These are phyloP conservation scores for Homalodisca vitripennis DNA, from an alignment of 1,140 invertebrate genomes.

Conservation along the genomic window DNA sequence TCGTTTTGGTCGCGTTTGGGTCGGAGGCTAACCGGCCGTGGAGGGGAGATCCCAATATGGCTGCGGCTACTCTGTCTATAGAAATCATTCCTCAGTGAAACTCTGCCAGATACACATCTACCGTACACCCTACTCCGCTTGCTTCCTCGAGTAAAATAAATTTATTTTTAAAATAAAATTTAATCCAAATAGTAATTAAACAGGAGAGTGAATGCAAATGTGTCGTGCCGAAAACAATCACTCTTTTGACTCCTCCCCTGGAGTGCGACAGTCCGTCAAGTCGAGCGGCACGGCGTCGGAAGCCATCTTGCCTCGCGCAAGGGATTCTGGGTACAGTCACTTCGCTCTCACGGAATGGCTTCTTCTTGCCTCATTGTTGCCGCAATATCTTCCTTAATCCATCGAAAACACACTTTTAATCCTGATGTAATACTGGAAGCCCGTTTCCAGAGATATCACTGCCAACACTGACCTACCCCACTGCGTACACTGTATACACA, in stretches of 20 bases:
- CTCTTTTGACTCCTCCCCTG: constrained; percentile 16
- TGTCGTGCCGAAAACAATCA: too few species aligned
- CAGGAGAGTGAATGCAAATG: too few species aligned
- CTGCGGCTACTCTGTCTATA: neutral
- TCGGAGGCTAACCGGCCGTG: neutral
- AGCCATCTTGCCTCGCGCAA: constrained; percentile 17
- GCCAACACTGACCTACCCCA: neutral
- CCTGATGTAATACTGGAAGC: neutral
- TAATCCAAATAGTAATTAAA: too few species aligned
- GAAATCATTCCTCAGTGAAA: neutral
- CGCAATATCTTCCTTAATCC: neutral
- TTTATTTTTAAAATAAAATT: too few species aligned
- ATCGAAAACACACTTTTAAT: neutral
- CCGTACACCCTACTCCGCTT: too few species aligned
- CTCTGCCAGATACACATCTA: too few species aligned
- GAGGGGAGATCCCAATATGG: constrained; percentile 16
- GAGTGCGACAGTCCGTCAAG: neutral
- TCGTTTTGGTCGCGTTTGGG: constrained; percentile 10
- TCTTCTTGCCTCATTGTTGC: neutral
- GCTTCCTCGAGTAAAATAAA: too few species aligned
- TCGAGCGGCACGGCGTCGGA: neutral
- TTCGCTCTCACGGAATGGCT: neutral
- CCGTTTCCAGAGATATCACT: neutral
- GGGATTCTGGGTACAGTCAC: constrained; percentile 10
- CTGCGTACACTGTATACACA: too few species aligned